Percentiles rank a stretch among this genome's conserved stretches.
Conservation (phyloP, 2,888 invertebrate species). For the Anodontia alba region DNA sequence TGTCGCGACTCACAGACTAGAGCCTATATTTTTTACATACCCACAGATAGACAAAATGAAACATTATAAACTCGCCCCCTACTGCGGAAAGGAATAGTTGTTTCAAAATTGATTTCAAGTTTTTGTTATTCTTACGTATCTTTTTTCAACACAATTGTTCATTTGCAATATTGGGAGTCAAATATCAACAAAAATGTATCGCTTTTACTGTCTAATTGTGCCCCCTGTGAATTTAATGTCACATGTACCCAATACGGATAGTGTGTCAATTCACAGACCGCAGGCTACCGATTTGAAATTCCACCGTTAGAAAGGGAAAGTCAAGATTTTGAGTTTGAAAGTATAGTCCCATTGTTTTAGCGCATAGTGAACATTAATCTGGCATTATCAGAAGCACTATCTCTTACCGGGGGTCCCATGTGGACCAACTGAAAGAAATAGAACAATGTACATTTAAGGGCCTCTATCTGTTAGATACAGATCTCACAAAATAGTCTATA, state of each 20-base stretch:
- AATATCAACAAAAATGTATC: slow-evolving; percentile 4
- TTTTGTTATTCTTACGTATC: slow-evolving; percentile 4
- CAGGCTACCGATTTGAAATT: background rate
- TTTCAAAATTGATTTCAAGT: slow-evolving; percentile 6
- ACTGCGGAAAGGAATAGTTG: slow-evolving; percentile 8
- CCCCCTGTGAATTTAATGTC: slow-evolving; percentile 9
- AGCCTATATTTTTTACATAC: background rate
- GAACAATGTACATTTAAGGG: background rate
- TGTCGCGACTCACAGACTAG: too few relatives aligned
- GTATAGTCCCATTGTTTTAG: background rate
- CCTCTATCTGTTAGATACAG: background rate
- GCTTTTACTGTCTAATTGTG: slow-evolving; percentile 7
- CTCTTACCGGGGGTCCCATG: background rate
- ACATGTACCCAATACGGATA: background rate
- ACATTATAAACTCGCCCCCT: slow-evolving; percentile 14
- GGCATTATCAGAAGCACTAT: slow-evolving; percentile 1
- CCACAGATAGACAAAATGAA: background rate
- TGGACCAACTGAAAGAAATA: background rate
- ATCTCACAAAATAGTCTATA: background rate
- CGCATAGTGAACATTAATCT: background rate
- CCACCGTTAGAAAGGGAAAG: background rate
- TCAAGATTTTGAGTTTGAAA: background rate
- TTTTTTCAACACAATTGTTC: background rate
- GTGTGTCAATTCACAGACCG: background rate
- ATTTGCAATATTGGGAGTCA: slow-evolving; percentile 12